Percentiles rank a stretch among this genome's conserved stretches.
phyloP scores from a whole-genome alignment of 2,888 invertebrate species.

The Eulithis testata region DNA sequence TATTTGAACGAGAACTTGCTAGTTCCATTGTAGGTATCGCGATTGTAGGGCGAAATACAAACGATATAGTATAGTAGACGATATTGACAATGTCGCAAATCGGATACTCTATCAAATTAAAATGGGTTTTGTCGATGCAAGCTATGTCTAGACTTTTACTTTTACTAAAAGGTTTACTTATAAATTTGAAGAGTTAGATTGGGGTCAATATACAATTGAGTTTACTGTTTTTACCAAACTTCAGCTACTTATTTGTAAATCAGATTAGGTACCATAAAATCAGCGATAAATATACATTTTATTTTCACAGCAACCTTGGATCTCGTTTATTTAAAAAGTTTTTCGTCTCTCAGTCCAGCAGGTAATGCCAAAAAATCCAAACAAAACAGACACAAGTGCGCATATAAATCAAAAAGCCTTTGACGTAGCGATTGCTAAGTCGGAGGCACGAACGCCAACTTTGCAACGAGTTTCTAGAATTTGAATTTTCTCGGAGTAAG shows the following conservation, averaged over 20 bases:
- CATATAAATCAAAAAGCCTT: constrained; percentile 57
- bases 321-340: constrained; percentile 13
- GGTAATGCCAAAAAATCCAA: constrained; percentile 31
- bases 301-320: not conserved
- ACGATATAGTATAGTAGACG: constrained; percentile 52
- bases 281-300: not conserved
- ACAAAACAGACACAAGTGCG: constrained; percentile 36
- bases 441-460: constrained; percentile 52
- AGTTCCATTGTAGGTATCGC: constrained; percentile 62
- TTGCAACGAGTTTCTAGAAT: constrained; percentile 62
- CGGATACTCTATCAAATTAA: constrained; percentile 61
- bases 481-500: constrained; percentile 62
- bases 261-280: not conserved
- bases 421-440: constrained; percentile 57
- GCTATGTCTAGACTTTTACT: constrained; percentile 50
- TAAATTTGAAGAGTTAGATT: no score
- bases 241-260: constrained; percentile 4
- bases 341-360: constrained; percentile 17
- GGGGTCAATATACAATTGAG: no score
- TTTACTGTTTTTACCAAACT: no score
- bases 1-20: constrained; percentile 69
- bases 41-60: constrained; percentile 40
- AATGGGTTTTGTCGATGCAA: constrained; percentile 50
- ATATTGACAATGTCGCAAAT: constrained; percentile 45
- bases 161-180: constrained; percentile 19